Evolutionary conservation across 2,888 invertebrate species (phyloP).

Genomic region (Cataglyphis cursor): DNA sequence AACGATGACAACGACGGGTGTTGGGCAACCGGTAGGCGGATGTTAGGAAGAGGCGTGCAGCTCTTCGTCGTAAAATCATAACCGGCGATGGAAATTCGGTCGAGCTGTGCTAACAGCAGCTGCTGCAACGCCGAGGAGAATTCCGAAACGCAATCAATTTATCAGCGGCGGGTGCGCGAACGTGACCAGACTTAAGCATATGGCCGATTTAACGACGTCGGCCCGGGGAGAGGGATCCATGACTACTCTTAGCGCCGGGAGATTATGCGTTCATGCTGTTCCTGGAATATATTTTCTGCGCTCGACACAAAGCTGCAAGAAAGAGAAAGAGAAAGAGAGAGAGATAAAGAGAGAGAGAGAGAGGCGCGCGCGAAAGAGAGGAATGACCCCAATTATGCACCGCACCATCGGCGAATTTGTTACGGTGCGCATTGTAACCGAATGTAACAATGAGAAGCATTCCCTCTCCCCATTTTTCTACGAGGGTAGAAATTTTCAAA

Average conservation of each 20-base stretch:
- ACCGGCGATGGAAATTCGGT: conserved; percentile 64
- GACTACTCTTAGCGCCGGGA: conserved; percentile 68
- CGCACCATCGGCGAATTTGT: conserved; percentile 73
- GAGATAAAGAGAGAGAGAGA: conserved; percentile 36
- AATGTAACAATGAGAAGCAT: conserved; percentile 63
- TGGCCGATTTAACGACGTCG: conserved; percentile 72
- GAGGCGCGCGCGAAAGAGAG: conserved; percentile 60
- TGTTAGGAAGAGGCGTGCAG: conserved; percentile 23
- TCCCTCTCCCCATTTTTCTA: conserved; percentile 32
- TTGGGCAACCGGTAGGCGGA: conserved; percentile 9
- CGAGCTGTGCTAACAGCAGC: conserved; percentile 74
- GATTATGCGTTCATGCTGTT: conserved; percentile 70
- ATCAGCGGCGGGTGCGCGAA: conserved; percentile 80
- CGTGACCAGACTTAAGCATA: conserved; percentile 82
- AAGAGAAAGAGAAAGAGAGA: neutral
- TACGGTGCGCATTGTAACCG: conserved; percentile 66
- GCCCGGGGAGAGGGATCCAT: conserved; percentile 71
- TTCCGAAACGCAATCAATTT: conserved; percentile 83
- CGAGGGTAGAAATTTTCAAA: conserved; percentile 70
- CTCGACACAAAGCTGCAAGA: conserved; percentile 56
- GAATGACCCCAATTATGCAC: conserved; percentile 73
- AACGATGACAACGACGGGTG: neutral
- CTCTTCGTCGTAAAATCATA: conserved; percentile 49
- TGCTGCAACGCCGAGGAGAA: conserved; percentile 76
- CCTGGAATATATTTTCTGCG: conserved; percentile 66